These are phyloP conservation scores for Pseudomyrmex pallidus DNA, from an alignment of 1,140 invertebrate genomes.

Conservation along the genomic window DNA sequence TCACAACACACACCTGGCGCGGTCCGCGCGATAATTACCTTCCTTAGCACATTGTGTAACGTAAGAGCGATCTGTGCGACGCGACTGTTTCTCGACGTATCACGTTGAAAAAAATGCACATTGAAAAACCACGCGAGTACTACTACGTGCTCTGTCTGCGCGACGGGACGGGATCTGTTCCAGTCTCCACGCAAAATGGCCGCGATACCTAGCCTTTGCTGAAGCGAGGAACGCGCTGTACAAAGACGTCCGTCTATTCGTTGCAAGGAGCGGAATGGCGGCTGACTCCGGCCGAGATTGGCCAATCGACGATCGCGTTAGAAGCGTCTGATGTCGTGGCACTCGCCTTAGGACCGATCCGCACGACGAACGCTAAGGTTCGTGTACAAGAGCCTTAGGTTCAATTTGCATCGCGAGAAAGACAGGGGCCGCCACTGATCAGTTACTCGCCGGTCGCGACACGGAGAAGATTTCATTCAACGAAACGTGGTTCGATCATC, in stretches of 20 bases:
- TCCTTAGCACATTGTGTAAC: constrained; percentile 65
- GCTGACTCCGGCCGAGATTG: neutral
- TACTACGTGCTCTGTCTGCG: constrained; percentile 16
- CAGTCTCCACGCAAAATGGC: constrained; percentile 31
- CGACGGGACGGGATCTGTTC: constrained; percentile 4
- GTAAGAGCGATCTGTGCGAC: constrained; percentile 19
- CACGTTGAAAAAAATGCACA: too few species aligned
- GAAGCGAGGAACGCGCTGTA: too few species aligned
- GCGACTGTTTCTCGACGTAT: neutral
- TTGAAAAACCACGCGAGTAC: constrained; percentile 18
- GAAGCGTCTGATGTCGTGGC: neutral
- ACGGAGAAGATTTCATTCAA: too few species aligned
- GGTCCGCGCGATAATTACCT: constrained; percentile 63
- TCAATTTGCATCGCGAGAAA: too few species aligned
- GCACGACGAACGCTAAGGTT: too few species aligned
- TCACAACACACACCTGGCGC: too few species aligned
- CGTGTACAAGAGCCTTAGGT: too few species aligned
- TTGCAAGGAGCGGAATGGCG: too few species aligned
- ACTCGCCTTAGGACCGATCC: neutral
- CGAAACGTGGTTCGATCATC: too few species aligned
- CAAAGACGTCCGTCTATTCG: too few species aligned
- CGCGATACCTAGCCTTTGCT: neutral
- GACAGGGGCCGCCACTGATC: too few species aligned
- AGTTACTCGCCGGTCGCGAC: too few species aligned
- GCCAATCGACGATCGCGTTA: neutral